phyloP scores from a whole-genome alignment of 2,888 invertebrate species.

The Eristalinus sepulchralis region DNA sequence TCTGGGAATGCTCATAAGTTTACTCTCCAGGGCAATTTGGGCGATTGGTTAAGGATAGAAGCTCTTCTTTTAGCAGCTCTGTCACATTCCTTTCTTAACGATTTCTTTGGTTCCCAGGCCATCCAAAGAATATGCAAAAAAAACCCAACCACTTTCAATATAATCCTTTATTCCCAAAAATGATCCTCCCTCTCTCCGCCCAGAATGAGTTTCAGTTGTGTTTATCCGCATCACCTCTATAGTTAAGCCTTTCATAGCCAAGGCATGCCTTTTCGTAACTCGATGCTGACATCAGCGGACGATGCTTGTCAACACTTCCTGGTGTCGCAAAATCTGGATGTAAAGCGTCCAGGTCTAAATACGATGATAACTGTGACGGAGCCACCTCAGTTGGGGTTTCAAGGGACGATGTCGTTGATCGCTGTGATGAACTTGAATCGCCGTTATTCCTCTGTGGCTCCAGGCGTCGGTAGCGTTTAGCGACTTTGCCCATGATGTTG shows the following conservation, averaged over 20 bases:
- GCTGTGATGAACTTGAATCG: neutral
- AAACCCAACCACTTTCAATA: too few relatives aligned
- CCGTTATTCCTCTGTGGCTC: neutral
- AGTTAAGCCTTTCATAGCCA: neutral
- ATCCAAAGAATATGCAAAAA: too few relatives aligned
- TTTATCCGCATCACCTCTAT: neutral
- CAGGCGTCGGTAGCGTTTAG: conserved; percentile 1
- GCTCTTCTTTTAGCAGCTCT: too few relatives aligned
- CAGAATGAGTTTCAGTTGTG: neutral
- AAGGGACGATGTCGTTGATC: neutral
- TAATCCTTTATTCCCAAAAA: too few relatives aligned
- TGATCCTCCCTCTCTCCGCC: neutral
- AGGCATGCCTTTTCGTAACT: neutral
- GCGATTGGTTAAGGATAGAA: too few relatives aligned
- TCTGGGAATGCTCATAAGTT: too few relatives aligned
- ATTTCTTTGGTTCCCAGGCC: too few relatives aligned
- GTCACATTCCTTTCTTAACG: too few relatives aligned
- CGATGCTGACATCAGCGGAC: neutral
- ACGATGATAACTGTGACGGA: neutral
- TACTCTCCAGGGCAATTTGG: too few relatives aligned
- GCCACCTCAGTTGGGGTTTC: neutral
- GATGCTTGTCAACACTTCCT: neutral
- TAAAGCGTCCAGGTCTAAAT: neutral
- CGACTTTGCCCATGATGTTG: conserved; percentile 12
- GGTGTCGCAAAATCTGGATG: neutral